A percentile compares a stretch with the other conserved stretches of the same genome.
Evolutionary conservation across 2,797 vertebrate genomes (phyloP).

Genomic region (Synanceia verrucosa): DNA sequence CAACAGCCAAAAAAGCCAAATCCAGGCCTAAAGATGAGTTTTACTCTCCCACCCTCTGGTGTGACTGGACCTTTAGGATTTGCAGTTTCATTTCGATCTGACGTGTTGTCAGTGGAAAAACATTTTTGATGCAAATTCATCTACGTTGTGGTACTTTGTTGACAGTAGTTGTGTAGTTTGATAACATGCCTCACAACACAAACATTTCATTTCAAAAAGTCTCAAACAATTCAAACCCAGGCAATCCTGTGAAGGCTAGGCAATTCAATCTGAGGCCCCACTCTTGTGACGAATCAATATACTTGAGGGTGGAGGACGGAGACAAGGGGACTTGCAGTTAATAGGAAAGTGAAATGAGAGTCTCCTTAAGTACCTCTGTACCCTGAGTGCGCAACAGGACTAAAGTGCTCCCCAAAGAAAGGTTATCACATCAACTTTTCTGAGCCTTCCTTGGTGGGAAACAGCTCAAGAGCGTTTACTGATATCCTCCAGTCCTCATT

Average conservation of each 20-base stretch:
- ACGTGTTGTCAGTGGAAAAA: conserved; percentile 12
- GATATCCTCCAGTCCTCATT: conserved; percentile 24
- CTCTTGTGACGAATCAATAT: conserved; percentile 60
- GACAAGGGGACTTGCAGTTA: conserved; percentile 54
- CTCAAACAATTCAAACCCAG: conserved; percentile 13
- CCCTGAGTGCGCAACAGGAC: conserved; percentile 36
- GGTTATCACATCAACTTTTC: conserved; percentile 58
- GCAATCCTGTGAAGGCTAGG: conserved; percentile 15
- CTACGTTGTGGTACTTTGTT: background rate
- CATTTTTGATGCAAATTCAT: background rate
- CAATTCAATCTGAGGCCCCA: background rate
- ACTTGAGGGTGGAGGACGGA: conserved; percentile 44
- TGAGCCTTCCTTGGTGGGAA: conserved; percentile 4
- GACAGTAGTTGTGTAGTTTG: conserved; percentile 18
- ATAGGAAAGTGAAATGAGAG: conserved; percentile 64
- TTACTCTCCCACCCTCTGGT: background rate
- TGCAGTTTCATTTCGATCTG: background rate
- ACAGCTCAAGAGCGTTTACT: conserved; percentile 18
- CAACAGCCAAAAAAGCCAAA: too few species aligned
- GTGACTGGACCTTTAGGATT: background rate
- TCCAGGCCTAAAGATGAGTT: too few species aligned
- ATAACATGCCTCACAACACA: conserved; percentile 9
- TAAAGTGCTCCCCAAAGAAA: conserved; percentile 61
- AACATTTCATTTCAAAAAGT: conserved; percentile 13
- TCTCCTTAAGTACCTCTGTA: conserved; percentile 58